A percentile compares a stretch with the other conserved stretches of the same genome.
Conservation (phyloP, 1,140 invertebrate species). For the Drosophila gunungcola region DNA sequence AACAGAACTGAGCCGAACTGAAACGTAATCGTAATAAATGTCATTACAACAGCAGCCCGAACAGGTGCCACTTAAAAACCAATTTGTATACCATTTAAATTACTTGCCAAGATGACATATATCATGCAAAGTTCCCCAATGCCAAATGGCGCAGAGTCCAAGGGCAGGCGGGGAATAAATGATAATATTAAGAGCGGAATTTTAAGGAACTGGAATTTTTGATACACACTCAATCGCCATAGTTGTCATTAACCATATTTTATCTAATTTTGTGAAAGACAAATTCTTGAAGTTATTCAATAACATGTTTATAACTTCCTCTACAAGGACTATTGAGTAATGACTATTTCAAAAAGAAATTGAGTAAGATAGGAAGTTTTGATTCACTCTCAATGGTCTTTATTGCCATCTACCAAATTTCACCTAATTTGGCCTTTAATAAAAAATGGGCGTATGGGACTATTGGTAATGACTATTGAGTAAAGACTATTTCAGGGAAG, state of each 20-base stretch:
- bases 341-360: too few species aligned
- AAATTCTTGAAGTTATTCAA: too few species aligned
- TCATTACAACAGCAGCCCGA: slow-evolving; percentile 59
- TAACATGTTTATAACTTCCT: too few species aligned
- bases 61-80: slow-evolving; percentile 78
- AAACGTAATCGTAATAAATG: slow-evolving; percentile 72
- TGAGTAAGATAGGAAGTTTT: too few species aligned
- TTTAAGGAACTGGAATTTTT: slow-evolving; percentile 6
- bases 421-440: too few species aligned
- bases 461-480: too few species aligned
- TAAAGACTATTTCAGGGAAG: too few species aligned
- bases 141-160: slow-evolving; percentile 41
- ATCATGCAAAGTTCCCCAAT: slow-evolving; percentile 60
- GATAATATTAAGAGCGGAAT: slow-evolving; percentile 27
- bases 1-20: slow-evolving; percentile 2
- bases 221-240: slow-evolving; percentile 1
- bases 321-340: too few species aligned
- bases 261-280: too few species aligned
- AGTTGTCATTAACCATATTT: background rate
- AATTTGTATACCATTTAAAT: slow-evolving; percentile 79
- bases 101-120: slow-evolving; percentile 72
- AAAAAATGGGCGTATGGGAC: too few species aligned
- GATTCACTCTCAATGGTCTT: too few species aligned
- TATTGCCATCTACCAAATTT: too few species aligned
- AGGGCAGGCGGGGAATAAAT: slow-evolving; percentile 21